phyloP scores from a whole-genome alignment of 1,140 invertebrate species.

The Aphelenchoides fujianensis region DNA sequence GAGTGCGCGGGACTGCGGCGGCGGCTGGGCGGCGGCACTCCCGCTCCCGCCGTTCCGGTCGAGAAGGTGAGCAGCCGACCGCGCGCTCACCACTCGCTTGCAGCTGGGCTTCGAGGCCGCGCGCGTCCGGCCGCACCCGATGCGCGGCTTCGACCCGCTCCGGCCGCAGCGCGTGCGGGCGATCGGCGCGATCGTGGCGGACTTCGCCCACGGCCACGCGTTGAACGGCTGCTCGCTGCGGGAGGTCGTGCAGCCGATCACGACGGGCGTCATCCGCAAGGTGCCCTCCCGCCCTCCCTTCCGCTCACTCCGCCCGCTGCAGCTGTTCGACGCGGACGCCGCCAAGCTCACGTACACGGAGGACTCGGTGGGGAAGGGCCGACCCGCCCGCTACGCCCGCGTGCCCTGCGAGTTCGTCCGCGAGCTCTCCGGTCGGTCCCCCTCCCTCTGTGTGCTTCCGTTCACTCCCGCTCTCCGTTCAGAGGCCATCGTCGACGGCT shows the following conservation, averaged over 20 bases:
- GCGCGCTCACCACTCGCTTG: background rate
- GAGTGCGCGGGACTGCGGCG: constrained; percentile 9
- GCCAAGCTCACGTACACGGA: constrained; percentile 17
- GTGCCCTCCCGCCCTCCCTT: background rate
- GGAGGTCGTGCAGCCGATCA: constrained; percentile 19
- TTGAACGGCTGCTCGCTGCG: constrained; percentile 12
- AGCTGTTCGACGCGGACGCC: constrained; percentile 8
- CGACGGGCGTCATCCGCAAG: constrained; percentile 8
- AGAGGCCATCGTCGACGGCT: constrained; percentile 19
- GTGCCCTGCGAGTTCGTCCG: constrained; percentile 13
- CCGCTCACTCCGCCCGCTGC: background rate
- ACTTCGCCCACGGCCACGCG: constrained; percentile 9
- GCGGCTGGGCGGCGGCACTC: background rate
- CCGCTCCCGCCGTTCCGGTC: background rate
- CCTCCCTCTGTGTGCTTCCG: background rate
- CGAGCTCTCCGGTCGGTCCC: background rate
- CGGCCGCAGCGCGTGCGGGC: constrained; percentile 2
- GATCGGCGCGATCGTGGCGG: constrained; percentile 13
- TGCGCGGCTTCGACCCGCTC: constrained; percentile 10
- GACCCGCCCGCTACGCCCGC: constrained; percentile 16
- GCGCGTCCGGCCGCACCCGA: background rate
- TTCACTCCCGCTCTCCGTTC: no score
- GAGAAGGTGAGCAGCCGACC: constrained; percentile 3
- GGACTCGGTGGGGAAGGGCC: constrained; percentile 16
- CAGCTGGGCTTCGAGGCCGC: background rate